phyloP scores from a whole-genome alignment of 2,113 vertebrate genomes.

The Chlamydotis undulata region DNA sequence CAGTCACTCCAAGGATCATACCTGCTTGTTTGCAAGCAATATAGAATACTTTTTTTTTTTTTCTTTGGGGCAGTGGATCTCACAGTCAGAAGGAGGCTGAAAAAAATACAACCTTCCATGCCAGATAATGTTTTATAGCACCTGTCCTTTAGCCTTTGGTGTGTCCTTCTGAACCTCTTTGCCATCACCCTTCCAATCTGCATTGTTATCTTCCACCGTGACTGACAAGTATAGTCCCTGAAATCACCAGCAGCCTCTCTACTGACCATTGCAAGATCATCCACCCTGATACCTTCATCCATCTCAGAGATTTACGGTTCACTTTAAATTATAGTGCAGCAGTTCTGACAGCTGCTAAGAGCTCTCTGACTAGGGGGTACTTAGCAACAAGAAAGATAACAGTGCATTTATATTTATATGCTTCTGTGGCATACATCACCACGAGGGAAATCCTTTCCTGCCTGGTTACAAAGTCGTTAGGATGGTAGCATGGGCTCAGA shows the following conservation, averaged over 20 bases:
- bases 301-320: constrained; percentile 28
- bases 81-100: not conserved
- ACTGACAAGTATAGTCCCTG: not conserved
- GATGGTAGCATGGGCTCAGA: not conserved
- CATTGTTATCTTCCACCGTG: not conserved
- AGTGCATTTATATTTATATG: not conserved
- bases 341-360: constrained; percentile 32
- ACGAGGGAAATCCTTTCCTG: constrained; percentile 18
- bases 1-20: not conserved
- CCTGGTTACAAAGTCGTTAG: not conserved
- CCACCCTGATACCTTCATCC: constrained; percentile 7
- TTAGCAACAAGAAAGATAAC: constrained; percentile 49
- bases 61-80: not conserved
- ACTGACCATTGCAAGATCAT: not conserved
- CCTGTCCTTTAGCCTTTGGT: not conserved
- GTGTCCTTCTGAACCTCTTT: not conserved
- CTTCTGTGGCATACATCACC: not conserved
- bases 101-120: not conserved
- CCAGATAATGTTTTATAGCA: not conserved
- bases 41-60: not conserved
- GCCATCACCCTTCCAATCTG: not conserved
- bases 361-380: not conserved
- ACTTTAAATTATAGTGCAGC: constrained; percentile 20
- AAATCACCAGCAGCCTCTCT: not conserved
- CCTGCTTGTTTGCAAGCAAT: not conserved